Evolutionary conservation across 2,888 invertebrate species (phyloP).

Genomic region (Cephus pulcher): DNA sequence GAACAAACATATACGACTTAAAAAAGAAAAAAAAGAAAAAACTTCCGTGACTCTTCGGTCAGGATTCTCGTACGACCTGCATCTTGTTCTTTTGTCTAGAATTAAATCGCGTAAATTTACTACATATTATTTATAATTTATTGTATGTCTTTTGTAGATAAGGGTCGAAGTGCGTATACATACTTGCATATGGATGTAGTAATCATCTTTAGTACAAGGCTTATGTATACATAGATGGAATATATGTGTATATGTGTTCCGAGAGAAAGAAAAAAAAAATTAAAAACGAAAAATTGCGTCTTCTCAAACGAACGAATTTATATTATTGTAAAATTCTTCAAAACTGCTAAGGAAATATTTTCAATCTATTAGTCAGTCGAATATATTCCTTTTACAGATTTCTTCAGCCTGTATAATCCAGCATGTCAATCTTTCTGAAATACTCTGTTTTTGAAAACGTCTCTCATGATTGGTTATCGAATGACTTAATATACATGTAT

Average conservation of each 20-base stretch:
- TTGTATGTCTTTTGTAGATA: slow-evolving; percentile 18
- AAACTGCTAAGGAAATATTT: background rate
- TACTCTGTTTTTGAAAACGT: background rate
- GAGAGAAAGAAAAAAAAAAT: background rate
- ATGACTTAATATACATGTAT: background rate
- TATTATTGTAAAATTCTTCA: background rate
- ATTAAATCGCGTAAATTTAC: slow-evolving; percentile 27
- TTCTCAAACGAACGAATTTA: background rate
- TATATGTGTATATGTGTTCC: background rate
- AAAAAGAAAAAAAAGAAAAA: background rate
- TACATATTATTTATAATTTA: slow-evolving; percentile 22
- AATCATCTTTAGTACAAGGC: background rate
- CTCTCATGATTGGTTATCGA: background rate
- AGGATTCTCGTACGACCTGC: background rate
- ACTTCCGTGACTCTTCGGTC: background rate
- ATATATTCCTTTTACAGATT: background rate
- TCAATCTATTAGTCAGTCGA: background rate
- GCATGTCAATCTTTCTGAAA: background rate
- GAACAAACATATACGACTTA: background rate
- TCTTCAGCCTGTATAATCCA: background rate
- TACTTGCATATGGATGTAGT: background rate
- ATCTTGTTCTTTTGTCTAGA: slow-evolving; percentile 22
- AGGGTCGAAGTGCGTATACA: background rate
- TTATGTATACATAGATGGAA: background rate
- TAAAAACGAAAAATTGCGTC: background rate